Percentiles rank a stretch among this genome's conserved stretches.
Evolutionary conservation across 2,113 vertebrate genomes (phyloP).

Genomic region (Ictalurus furcatus): DNA sequence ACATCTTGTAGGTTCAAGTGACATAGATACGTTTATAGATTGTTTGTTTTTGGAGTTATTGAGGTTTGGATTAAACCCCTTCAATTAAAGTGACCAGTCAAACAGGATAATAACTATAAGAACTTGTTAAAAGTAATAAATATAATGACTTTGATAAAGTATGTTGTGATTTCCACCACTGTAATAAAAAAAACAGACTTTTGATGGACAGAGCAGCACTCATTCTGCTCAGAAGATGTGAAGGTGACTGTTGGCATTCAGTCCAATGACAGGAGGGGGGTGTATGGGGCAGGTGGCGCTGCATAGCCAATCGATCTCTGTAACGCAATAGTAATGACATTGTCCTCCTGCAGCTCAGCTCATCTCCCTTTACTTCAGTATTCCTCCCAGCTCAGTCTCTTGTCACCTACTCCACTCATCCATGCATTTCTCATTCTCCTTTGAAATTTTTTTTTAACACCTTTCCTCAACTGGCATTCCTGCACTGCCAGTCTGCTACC

Average conservation of each 20-base stretch:
- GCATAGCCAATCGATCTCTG: constrained; percentile 64
- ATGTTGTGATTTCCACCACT: neutral
- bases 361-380: constrained; percentile 12
- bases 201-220: neutral
- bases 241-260: constrained; percentile 34
- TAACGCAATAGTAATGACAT: constrained; percentile 66
- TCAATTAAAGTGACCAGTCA: neutral
- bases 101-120: neutral
- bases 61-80: neutral
- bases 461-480: neutral
- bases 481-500: neutral
- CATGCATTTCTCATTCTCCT: neutral
- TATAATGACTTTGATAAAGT: neutral
- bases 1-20: neutral
- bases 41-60: neutral
- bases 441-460: too few relatives aligned
- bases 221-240: neutral
- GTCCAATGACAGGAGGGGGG: constrained; percentile 17
- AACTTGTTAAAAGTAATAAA: neutral
- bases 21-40: neutral
- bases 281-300: constrained; percentile 39
- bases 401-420: constrained; percentile 41
- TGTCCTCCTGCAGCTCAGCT: constrained; percentile 51
- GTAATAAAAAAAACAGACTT: neutral
- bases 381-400: constrained; percentile 21